Base-by-base conservation (phyloP, 1,140 invertebrate genomes). In the Lordiphosa stackelbergi region DNA sequence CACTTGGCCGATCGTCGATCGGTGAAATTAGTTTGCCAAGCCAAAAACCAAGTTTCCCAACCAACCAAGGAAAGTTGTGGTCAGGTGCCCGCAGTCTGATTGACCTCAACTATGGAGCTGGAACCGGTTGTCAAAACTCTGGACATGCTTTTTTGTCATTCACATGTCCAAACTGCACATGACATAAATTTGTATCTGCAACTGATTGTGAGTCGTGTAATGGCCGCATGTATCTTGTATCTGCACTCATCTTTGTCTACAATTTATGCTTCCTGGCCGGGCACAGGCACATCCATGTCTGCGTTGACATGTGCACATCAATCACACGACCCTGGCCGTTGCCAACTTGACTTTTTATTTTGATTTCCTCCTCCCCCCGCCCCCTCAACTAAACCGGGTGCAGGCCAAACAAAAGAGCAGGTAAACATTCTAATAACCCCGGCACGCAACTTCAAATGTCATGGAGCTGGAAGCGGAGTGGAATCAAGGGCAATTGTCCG, bases 101-200 rank as follows among this genome's bases (percentile, higher is more conserved):
- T 72, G 43, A 66, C 49, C 57, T 48, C 41, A 37, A 9, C 31
- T 37, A 51, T 35, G 35, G 22, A 38, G 19, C 37, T 28, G 38
- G n/a, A 79, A 79, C 73, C 60, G 60, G 73, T 81, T 78, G 71
- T 81, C 74, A 68, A 81, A 78, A 70, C 46, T 55, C 61, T 54
- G 49, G 64, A 61, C 46, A 40, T 49, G 56, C 49, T 53, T 68
- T 66, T 68, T 69, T 68, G 65, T 69, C 65, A 69, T 68, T 69
- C 65, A 66, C 65, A 68, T 69, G 64, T 54, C 55, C 56, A 36
- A 49, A 60, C 64, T 68, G 65, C 65, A 69, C 65, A 78, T 81
- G 75, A 74, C 75, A 78, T 81, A 55, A 78, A 81, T 78, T 81
- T 74, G 66, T 78, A 78, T 74, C 70, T 79, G 60, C 69, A 69